Conservation (phyloP, 2,113 vertebrate species). For the Telmatochromis sp. region DNA sequence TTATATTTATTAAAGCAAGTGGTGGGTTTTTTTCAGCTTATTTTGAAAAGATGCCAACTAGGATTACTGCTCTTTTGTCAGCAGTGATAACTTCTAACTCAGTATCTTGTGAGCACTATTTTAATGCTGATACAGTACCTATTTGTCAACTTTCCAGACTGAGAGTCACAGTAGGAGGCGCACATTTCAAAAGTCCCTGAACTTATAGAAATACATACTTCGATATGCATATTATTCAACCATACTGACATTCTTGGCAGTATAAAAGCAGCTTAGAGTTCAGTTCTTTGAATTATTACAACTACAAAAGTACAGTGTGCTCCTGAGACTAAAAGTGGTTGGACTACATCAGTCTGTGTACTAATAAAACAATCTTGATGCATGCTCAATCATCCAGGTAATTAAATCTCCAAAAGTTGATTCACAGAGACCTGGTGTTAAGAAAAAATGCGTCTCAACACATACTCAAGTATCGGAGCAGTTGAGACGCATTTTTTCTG, state of each 20-base stretch:
- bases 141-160: not conserved
- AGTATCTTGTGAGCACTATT: not conserved
- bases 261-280: not conserved
- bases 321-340: not conserved
- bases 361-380: not conserved
- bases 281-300: not conserved
- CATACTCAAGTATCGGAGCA: not conserved
- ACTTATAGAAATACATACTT: not conserved
- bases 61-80: not conserved
- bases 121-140: not conserved
- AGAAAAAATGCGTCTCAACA: accelerated
- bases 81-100: not conserved
- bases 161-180: not conserved
- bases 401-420: not conserved
- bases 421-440: not conserved
- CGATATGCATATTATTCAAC: not conserved
- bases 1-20: not conserved
- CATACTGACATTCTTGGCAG: not conserved
- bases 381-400: not conserved
- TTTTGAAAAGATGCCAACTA: not conserved
- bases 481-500: accelerated
- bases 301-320: not conserved
- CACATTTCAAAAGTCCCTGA: not conserved
- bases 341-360: not conserved
- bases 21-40: not conserved